Evolutionary conservation across 2,888 invertebrate species (phyloP).

Genomic region (Orchesellides sinensis): DNA sequence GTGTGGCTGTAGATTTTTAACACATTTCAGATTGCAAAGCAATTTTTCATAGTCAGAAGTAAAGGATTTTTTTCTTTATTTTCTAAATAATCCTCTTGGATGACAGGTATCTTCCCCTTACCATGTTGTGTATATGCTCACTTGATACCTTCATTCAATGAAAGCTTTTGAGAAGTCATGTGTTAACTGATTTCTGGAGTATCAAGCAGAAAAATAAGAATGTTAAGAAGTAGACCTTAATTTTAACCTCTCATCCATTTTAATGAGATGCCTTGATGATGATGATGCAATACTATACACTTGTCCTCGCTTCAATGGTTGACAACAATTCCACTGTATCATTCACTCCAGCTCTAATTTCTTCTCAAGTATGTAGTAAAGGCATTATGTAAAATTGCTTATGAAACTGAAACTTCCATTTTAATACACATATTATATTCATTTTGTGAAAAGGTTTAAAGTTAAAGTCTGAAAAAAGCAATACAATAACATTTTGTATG

Average conservation of each 20-base stretch:
- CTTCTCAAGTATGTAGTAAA: neutral
- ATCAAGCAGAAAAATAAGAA: too few species aligned
- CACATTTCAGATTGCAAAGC: too few species aligned
- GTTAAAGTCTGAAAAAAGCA: neutral
- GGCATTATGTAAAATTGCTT: neutral
- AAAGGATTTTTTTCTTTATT: neutral
- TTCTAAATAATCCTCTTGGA: neutral
- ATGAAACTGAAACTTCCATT: too few species aligned
- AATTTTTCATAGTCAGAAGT: neutral
- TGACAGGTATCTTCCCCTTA: neutral
- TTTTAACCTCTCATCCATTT: constrained; percentile 64
- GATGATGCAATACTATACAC: constrained; percentile 34
- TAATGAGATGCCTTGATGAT: constrained; percentile 67
- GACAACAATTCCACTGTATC: constrained; percentile 39
- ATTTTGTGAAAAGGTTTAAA: neutral
- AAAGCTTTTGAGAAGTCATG: too few species aligned
- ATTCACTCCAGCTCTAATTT: neutral
- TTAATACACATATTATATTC: too few species aligned
- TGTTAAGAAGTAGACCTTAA: constrained; percentile 32
- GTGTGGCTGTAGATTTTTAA: neutral
- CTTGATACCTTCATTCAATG: neutral
- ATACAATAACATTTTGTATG: neutral
- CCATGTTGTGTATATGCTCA: neutral
- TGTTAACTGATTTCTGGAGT: too few species aligned
- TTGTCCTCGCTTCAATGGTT: constrained; percentile 31